Base-by-base conservation (phyloP, 2,797 vertebrate genomes). In the Odontamblyopus rebecca region DNA sequence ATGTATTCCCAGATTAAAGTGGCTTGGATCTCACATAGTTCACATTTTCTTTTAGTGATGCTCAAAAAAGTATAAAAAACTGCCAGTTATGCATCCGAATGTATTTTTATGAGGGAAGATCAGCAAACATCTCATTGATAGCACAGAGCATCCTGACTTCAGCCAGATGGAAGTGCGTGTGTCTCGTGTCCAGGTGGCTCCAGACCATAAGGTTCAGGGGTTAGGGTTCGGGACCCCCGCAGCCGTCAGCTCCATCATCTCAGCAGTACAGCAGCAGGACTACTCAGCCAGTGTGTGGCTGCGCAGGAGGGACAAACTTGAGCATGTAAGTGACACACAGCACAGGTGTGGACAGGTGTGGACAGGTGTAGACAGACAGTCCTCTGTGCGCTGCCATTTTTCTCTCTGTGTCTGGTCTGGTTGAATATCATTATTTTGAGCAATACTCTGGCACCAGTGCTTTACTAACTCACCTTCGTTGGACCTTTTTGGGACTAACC, bases 251-350 rank as follows among this genome's bases (percentile, higher is more conserved):
- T 92, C 95, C 85, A 82, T 96, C 80, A 95, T 95, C 90, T 94
- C 94, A 74, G 86, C 94, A 6, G 95, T 96, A 87, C 95, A 95
- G 89, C 96, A 97, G 92, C 95, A 96, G 86, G 96, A 97, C 85
- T 98, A 97, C 89, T 96, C 96, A 53, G 95, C 96, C 86, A 93
- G 95, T 76, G 94, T 98, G 81, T 97, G 96, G 96, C 95, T 98
- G 77, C 94, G 96, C 77, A 95, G 94, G 90, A 96, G 93, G 86
- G 95, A 97, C 72, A 97, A 95, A 88, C 90, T 97, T 72, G 97
- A 98, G 77, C 95, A 97, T 70, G 97, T 98, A 95, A 97, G 96
- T 57, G 35, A 38, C 35, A 38, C 41, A 44, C 41, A 44, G 12
- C 41, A 13, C 41, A 44, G 41, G 41, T 44, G 41, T 13, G 12